Evolutionary conservation across 2,797 vertebrate species (phyloP), one percentile per base, ranked within the genome.

Genomic region (Ispidina lecontei): DNA sequence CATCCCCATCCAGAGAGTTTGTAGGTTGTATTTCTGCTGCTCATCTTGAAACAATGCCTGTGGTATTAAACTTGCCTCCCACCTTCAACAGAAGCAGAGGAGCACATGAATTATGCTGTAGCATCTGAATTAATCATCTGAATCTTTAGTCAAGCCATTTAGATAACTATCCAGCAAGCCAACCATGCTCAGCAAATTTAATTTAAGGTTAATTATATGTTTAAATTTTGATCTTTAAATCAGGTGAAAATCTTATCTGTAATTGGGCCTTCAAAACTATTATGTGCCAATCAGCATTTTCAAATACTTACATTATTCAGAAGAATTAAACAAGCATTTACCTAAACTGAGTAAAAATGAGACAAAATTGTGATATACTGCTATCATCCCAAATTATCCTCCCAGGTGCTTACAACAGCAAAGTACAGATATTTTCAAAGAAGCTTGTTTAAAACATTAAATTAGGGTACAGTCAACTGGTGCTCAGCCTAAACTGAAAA

Each of bases 221-320:
- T 91, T 76, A 70, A 79, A 81, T 89, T 76, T 87, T 82, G 29
- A 79, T 93, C 35, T 33, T 87, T 65, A 65, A 77, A 59, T 55
- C 18, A 87, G 11, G 14, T 80, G n/a, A 65, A 62, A 68, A 10
- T 72, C 58, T 72, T 87, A 74, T 51, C 37, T 77, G 21, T 80
- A 92, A 77, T 47, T 87, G 22, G 28, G 41, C 17, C 49, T 68
- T 85, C 72, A 91, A 90, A 89, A 21, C 16, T 47, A 25, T 47
- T 74, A 35, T 41, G 5, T 23, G 29, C 20, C 33, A 35, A 55
- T 91, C 77, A 80, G 31, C 35, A 80, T 51, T 91, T 93, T 94
- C 59, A 72, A 77, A 83, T 47, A 52, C 31, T 58, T 54, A 7
- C 0, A 1, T 69, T 29, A 83, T 59, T 52, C 54, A 46, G 62